These are phyloP conservation scores for Anodontia alba DNA, from an alignment of 2,888 invertebrate genomes.

Conservation along the genomic window DNA sequence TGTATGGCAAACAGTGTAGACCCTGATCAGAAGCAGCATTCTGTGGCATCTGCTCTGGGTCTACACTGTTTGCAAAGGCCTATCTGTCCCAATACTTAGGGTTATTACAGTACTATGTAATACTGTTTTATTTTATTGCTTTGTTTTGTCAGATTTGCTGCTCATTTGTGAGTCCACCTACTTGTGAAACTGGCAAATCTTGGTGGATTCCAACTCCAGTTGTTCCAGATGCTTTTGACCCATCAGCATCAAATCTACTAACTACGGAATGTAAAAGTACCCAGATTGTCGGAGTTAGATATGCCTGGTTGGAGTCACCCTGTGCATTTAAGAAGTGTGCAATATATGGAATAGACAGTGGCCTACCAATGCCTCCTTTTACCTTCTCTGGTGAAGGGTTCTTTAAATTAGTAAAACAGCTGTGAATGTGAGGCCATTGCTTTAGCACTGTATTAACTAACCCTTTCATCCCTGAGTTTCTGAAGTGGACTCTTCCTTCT, in stretches of 20 bases:
- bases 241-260: neutral
- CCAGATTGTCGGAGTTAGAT: conserved; percentile 46
- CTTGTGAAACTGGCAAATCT: conserved; percentile 42
- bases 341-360: conserved; percentile 45
- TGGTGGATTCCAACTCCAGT: conserved; percentile 64
- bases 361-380: conserved; percentile 52
- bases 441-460: too few relatives aligned
- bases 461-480: too few relatives aligned
- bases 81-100: too few relatives aligned
- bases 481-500: too few relatives aligned
- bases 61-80: too few relatives aligned
- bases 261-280: conserved; percentile 35
- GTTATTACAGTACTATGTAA: too few relatives aligned
- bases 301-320: conserved; percentile 53
- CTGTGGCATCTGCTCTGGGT: too few relatives aligned
- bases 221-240: neutral
- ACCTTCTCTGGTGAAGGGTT: conserved; percentile 40
- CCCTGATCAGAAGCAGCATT: too few relatives aligned
- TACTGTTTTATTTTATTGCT: too few relatives aligned
- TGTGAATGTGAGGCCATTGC: too few relatives aligned
- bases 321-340: conserved; percentile 54
- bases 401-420: conserved; percentile 19
- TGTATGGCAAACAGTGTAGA: too few relatives aligned
- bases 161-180: conserved; percentile 36
- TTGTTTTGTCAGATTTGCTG: conserved; percentile 57